Conservation (phyloP, 2,797 vertebrate genomes). For the Novumbra hubbsi region DNA sequence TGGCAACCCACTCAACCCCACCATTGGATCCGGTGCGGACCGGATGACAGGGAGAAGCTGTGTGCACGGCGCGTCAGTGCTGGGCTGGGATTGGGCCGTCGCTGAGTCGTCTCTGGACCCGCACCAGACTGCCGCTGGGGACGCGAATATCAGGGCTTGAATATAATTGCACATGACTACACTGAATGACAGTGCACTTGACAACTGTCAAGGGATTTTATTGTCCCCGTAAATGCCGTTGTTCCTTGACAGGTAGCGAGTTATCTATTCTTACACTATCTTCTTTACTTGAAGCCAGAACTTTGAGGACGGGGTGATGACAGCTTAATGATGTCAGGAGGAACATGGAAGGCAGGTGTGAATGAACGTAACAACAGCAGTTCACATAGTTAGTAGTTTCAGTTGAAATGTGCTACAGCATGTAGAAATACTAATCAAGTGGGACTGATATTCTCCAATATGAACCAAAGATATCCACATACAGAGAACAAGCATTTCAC, state of each 20-base stretch:
- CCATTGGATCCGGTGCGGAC: neutral
- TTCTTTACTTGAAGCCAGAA: neutral
- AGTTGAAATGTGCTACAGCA: conserved; percentile 3
- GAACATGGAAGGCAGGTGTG: neutral
- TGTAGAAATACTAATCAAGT: neutral
- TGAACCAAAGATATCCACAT: conserved; percentile 21
- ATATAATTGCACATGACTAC: neutral
- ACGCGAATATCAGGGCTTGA: neutral
- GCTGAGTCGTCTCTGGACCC: too few relatives aligned
- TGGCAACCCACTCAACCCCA: neutral
- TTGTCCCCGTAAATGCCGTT: neutral
- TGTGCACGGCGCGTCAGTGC: neutral
- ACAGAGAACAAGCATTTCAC: conserved; percentile 24
- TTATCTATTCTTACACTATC: neutral
- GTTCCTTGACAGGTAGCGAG: neutral
- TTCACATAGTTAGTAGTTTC: conserved; percentile 23
- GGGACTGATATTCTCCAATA: conserved; percentile 18
- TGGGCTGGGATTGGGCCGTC: neutral
- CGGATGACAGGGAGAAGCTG: neutral
- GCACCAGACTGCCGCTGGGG: neutral
- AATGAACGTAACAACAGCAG: conserved; percentile 26
- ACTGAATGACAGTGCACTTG: neutral
- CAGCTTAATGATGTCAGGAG: neutral
- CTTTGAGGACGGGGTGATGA: neutral
- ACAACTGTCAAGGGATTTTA: neutral